Evolutionary conservation across 2,888 invertebrate genomes (phyloP).

Genomic region (Ditula angustiorana): DNA sequence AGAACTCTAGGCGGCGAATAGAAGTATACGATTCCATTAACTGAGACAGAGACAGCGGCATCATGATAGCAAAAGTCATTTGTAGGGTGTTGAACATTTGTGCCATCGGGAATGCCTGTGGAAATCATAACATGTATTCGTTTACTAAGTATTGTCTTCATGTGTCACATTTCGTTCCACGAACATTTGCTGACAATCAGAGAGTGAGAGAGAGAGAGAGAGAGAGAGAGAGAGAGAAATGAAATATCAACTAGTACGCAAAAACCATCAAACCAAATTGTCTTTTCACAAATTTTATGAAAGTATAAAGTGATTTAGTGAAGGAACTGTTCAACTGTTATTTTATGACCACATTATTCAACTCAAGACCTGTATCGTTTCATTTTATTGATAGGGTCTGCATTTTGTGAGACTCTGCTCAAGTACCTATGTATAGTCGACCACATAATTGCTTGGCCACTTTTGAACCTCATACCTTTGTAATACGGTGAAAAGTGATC

Average conservation of each 20-base stretch:
- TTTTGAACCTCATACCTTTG: no score
- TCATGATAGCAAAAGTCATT: constrained; percentile 82
- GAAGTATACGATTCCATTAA: constrained; percentile 86
- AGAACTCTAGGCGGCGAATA: constrained; percentile 83
- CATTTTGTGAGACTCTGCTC: no score
- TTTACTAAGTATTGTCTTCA: constrained; percentile 9
- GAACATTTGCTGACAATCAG: neutral
- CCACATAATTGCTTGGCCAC: no score
- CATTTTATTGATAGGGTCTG: no score
- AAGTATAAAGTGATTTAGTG: no score
- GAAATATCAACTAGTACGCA: neutral
- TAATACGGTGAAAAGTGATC: no score
- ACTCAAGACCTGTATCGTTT: no score
- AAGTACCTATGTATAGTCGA: no score
- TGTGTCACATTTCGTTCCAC: neutral
- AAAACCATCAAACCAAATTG: no score
- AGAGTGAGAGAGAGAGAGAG: neutral
- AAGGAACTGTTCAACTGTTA: no score
- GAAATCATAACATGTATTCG: constrained; percentile 51
- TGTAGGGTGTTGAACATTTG: constrained; percentile 92
- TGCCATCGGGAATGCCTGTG: constrained; percentile 89
- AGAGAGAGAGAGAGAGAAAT: neutral
- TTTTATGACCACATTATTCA: no score
- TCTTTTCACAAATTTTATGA: no score
- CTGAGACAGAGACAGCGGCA: constrained; percentile 81